Conservation (phyloP, 2,888 invertebrate species). For the Harmothoe impar region DNA sequence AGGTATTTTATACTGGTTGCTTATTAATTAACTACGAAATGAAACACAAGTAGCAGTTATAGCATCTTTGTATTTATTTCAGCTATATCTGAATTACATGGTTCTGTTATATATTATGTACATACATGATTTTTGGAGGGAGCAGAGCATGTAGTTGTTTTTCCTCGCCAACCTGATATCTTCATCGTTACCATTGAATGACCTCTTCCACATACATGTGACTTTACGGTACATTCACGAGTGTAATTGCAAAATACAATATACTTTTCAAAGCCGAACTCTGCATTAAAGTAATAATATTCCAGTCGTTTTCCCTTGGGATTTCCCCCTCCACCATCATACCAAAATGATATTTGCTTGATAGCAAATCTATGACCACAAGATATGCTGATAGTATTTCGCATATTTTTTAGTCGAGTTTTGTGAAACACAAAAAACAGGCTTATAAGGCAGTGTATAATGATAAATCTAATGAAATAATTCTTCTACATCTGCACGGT, state of each 20-base stretch:
- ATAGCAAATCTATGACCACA: too few species aligned
- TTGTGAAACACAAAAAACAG: too few species aligned
- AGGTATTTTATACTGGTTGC: too few species aligned
- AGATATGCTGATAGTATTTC: too few species aligned
- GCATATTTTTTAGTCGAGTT: too few species aligned
- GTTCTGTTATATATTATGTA: conserved; percentile 38
- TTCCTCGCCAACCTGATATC: not conserved
- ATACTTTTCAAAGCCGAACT: not conserved
- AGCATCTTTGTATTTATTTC: conserved; percentile 4
- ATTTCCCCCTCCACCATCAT: too few species aligned
- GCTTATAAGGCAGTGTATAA: too few species aligned
- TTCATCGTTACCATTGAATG: not conserved
- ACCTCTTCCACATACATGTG: not conserved
- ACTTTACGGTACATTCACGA: not conserved
- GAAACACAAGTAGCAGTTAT: not conserved
- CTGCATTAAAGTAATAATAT: not conserved
- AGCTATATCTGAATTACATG: conserved; percentile 44
- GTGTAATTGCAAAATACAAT: not conserved
- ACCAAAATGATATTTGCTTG: too few species aligned
- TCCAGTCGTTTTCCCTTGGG: not conserved
- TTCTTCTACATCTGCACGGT: too few species aligned
- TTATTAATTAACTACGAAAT: too few species aligned
- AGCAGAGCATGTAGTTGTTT: not conserved
- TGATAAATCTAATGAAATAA: too few species aligned
- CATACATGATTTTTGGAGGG: conserved; percentile 22